Percentiles rank a stretch among this genome's conserved stretches.
These are phyloP conservation scores for Polymixis flavicincta DNA, from an alignment of 2,888 invertebrate species.

Conservation along the genomic window DNA sequence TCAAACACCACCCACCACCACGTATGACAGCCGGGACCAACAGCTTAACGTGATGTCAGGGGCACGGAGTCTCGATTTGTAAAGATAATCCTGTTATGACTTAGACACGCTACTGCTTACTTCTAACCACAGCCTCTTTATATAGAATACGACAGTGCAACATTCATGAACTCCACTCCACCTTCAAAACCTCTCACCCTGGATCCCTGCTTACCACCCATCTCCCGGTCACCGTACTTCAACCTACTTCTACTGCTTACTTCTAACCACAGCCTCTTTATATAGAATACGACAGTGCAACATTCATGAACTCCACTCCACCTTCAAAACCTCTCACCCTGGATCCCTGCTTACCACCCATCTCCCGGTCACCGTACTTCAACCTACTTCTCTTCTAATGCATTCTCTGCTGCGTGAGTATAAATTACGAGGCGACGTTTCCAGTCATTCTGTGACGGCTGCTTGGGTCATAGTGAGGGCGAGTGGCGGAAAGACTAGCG, in stretches of 20 bases:
- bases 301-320: neutral
- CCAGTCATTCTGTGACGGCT: conserved; percentile 7
- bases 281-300: neutral
- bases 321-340: conserved; percentile 18
- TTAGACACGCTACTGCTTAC: neutral
- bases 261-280: neutral
- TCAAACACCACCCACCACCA: too few species aligned
- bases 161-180: neutral
- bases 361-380: conserved; percentile 19
- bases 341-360: conserved; percentile 14
- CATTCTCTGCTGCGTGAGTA: conserved; percentile 50
- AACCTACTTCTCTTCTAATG: conserved; percentile 55
- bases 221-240: conserved; percentile 19
- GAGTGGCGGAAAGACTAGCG: conserved; percentile 11
- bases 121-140: neutral
- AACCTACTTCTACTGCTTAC: conserved; percentile 48
- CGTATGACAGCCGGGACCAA: too few species aligned
- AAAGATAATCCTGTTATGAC: too few species aligned
- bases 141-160: neutral
- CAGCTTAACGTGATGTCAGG: too few species aligned
- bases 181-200: conserved; percentile 18
- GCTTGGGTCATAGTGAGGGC: conserved; percentile 24
- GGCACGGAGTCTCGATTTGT: too few species aligned
- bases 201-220: conserved; percentile 14
- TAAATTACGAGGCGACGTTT: conserved; percentile 55